Evolutionary conservation across 2,888 invertebrate genomes (phyloP).

Genomic region (Sinelater perroti): DNA sequence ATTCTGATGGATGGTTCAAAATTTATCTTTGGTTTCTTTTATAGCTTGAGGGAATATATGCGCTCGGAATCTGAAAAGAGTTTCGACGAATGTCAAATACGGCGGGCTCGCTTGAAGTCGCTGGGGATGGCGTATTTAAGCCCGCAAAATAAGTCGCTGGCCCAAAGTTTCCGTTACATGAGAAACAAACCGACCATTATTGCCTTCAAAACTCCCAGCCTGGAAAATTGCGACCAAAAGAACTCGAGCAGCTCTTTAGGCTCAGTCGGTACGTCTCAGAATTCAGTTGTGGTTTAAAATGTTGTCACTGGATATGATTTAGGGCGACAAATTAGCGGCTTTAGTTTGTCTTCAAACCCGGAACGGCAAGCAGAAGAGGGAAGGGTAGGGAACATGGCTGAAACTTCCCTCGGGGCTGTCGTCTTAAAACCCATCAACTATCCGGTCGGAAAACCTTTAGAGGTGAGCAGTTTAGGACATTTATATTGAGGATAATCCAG

Average conservation of each 20-base stretch:
- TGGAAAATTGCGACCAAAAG: slow-evolving; percentile 73
- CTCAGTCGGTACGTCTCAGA: slow-evolving; percentile 62
- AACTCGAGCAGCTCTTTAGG: slow-evolving; percentile 67
- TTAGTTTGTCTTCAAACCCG: slow-evolving; percentile 60
- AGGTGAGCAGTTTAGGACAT: slow-evolving; percentile 64
- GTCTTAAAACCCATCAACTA: slow-evolving; percentile 65
- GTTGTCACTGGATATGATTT: slow-evolving; percentile 27
- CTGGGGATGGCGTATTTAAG: slow-evolving; percentile 75
- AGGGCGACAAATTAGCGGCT: slow-evolving; percentile 51
- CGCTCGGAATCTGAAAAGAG: slow-evolving; percentile 84
- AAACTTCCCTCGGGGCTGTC: slow-evolving; percentile 48
- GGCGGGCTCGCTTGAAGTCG: slow-evolving; percentile 70
- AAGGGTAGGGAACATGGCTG: slow-evolving; percentile 58
- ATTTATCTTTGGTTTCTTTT: slow-evolving; percentile 45
- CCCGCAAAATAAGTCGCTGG: slow-evolving; percentile 81
- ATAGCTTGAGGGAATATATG: slow-evolving; percentile 73
- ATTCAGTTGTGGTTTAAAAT: too few relatives aligned
- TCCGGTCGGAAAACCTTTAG: slow-evolving; percentile 82
- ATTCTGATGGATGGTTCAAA: background rate
- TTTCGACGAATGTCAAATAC: slow-evolving; percentile 74
- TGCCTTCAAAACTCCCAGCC: slow-evolving; percentile 84
- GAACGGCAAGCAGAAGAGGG: slow-evolving; percentile 70
- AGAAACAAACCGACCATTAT: slow-evolving; percentile 88
- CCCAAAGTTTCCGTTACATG: slow-evolving; percentile 91
- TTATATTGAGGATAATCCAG: background rate